Percentiles rank a stretch among this genome's conserved stretches.
phyloP scores from a whole-genome alignment of 2,797 vertebrate species.

The Leucoraja ocellata region DNA sequence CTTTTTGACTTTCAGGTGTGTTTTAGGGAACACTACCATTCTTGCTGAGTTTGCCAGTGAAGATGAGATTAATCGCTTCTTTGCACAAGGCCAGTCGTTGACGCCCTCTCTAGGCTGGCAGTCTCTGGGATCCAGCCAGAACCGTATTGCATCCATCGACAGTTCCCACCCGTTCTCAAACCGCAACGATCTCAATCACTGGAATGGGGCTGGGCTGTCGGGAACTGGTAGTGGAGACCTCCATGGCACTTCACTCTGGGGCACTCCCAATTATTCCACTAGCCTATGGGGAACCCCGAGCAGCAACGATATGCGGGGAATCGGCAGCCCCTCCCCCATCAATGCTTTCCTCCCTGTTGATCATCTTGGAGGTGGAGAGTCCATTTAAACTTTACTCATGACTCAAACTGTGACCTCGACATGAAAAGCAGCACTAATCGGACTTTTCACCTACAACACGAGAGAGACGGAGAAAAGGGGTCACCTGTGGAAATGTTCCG shows the following conservation, averaged over 20 bases:
- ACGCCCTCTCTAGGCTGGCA: constrained; percentile 89
- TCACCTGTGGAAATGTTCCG: constrained; percentile 91
- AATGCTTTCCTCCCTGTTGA: constrained; percentile 93
- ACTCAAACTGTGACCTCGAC: constrained; percentile 72
- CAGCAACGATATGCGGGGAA: constrained; percentile 73
- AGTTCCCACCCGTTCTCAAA: constrained; percentile 82
- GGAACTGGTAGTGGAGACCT: constrained; percentile 75
- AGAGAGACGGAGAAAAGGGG: constrained; percentile 52
- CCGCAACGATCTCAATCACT: constrained; percentile 87
- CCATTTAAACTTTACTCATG: constrained; percentile 73
- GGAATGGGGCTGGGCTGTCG: constrained; percentile 83
- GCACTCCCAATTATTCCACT: constrained; percentile 88
- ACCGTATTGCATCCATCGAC: constrained; percentile 78
- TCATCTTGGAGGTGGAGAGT: constrained; percentile 87
- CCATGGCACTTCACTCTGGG: constrained; percentile 91
- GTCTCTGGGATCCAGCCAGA: constrained; percentile 81
- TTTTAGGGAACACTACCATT: constrained; percentile 99
- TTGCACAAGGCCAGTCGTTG: constrained; percentile 99
- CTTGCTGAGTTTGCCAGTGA: constrained; percentile 97
- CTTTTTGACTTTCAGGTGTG: constrained; percentile 70
- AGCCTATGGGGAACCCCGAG: constrained; percentile 88
- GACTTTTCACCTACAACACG: constrained; percentile 80
- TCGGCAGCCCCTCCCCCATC: constrained; percentile 84
- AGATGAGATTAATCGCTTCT: constrained; percentile 99
- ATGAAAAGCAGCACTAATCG: constrained; percentile 78